Conservation (phyloP, 1,140 invertebrate genomes). For the Gonioctena quinquepunctata region DNA sequence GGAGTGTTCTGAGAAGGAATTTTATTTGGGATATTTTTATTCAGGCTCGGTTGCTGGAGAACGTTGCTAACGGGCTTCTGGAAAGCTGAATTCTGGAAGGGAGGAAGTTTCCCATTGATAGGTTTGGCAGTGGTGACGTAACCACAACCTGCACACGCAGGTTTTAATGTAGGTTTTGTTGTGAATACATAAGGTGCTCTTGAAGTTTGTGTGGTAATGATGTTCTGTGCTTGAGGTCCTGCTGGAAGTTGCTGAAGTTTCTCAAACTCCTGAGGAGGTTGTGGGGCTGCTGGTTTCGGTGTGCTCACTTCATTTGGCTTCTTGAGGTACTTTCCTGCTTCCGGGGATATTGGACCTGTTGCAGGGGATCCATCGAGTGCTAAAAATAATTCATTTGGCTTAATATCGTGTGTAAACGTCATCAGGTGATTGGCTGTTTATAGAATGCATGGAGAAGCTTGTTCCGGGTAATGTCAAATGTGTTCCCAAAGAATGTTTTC, state of each 20-base stretch:
- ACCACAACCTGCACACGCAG: slow-evolving; percentile 50
- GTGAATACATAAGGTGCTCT: slow-evolving; percentile 39
- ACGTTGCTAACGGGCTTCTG: no score
- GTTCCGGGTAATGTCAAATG: no score
- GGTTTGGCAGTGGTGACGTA: slow-evolving; percentile 42
- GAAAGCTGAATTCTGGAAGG: no score
- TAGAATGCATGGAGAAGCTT: no score
- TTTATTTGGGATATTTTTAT: no score
- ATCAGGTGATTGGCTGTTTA: no score
- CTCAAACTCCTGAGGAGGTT: neutral
- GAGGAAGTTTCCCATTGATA: no score
- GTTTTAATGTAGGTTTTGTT: slow-evolving; percentile 48
- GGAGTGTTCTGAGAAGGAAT: no score
- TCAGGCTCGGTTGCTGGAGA: no score
- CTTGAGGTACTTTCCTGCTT: slow-evolving; percentile 33
- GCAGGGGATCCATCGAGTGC: slow-evolving; percentile 46
- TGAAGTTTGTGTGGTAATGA: neutral
- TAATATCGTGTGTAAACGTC: no score
- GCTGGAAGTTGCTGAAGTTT: neutral
- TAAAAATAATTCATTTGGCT: slow-evolving; percentile 16
- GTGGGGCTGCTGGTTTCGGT: neutral
- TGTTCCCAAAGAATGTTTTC: no score
- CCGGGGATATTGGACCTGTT: slow-evolving; percentile 37
- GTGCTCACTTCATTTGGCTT: slow-evolving; percentile 11
- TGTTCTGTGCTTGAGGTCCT: slow-evolving; percentile 5